Conservation (phyloP, 2,888 invertebrate species). For the Scelioninae gen. 1 region DNA sequence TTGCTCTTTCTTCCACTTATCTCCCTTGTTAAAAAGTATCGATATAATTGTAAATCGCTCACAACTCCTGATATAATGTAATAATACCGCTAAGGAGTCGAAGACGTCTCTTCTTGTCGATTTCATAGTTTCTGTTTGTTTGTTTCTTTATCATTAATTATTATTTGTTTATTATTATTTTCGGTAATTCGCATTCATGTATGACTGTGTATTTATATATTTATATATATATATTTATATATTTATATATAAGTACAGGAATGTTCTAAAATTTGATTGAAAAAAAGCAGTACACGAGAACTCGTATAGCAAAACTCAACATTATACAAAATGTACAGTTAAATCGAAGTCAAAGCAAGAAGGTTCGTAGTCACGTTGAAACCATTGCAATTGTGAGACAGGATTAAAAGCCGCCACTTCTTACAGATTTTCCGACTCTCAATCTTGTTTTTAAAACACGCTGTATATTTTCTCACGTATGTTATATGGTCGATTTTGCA, state of each 20-base stretch:
- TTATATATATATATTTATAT: constrained; percentile 65
- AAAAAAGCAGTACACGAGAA: constrained; percentile 36
- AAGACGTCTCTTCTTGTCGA: constrained; percentile 46
- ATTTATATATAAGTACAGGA: constrained; percentile 67
- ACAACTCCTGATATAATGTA: constrained; percentile 67
- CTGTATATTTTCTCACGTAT: constrained; percentile 69
- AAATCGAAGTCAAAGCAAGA: constrained; percentile 41
- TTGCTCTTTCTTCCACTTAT: constrained; percentile 35
- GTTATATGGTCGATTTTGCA: constrained; percentile 74
- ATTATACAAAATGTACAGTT: constrained; percentile 56
- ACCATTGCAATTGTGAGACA: constrained; percentile 27
- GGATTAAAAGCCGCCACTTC: constrained; percentile 18
- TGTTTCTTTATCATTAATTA: constrained; percentile 25
- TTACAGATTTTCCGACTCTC: too few species aligned
- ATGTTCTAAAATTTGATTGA: constrained; percentile 57
- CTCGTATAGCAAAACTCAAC: constrained; percentile 27
- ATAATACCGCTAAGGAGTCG: constrained; percentile 66
- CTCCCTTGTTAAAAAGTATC: constrained; percentile 61
- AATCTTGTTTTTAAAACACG: constrained; percentile 58
- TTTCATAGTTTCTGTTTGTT: constrained; percentile 42
- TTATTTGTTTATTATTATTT: constrained; percentile 24
- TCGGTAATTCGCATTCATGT: constrained; percentile 59
- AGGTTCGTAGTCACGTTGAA: constrained; percentile 36
- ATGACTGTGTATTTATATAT: constrained; percentile 66
- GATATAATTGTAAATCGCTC: constrained; percentile 68